These are phyloP conservation scores for Cryptotermes secundus DNA, from an alignment of 1,140 invertebrate genomes.

Conservation along the genomic window DNA sequence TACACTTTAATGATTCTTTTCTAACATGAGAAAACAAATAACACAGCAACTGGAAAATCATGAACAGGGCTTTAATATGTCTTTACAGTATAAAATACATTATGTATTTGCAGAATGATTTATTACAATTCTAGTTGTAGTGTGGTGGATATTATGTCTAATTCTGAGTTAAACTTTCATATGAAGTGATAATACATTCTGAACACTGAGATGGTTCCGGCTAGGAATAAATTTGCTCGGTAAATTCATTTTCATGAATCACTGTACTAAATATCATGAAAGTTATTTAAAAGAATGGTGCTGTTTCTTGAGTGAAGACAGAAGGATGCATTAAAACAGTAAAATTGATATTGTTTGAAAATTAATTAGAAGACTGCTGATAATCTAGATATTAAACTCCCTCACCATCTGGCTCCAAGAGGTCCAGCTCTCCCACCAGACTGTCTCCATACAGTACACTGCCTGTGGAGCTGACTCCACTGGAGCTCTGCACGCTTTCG, in stretches of 20 bases:
- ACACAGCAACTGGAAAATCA: too few relatives aligned
- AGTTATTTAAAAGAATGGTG: not conserved
- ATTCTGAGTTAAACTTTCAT: too few relatives aligned
- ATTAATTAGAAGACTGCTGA: not conserved
- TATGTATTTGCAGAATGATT: too few relatives aligned
- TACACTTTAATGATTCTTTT: too few relatives aligned
- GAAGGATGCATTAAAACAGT: not conserved
- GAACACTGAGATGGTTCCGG: not conserved
- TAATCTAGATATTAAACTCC: not conserved
- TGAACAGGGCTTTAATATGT: too few relatives aligned
- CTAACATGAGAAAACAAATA: too few relatives aligned
- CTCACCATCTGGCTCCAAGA: conserved; percentile 18
- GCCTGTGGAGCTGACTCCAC: conserved; percentile 56
- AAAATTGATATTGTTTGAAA: not conserved
- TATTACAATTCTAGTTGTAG: too few relatives aligned
- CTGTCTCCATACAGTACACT: conserved; percentile 49
- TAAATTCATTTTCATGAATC: not conserved
- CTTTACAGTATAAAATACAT: too few relatives aligned
- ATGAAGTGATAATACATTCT: too few relatives aligned
- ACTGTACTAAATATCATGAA: not conserved
- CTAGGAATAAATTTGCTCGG: not conserved
- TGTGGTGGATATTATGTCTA: too few relatives aligned
- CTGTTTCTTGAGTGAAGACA: not conserved
- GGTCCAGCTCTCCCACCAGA: conserved; percentile 41
- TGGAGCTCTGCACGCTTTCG: conserved; percentile 47